These are phyloP conservation scores for Pocillopora damicornis DNA, from an alignment of 64 coral and sea anemone species.

Conservation along the genomic window DNA sequence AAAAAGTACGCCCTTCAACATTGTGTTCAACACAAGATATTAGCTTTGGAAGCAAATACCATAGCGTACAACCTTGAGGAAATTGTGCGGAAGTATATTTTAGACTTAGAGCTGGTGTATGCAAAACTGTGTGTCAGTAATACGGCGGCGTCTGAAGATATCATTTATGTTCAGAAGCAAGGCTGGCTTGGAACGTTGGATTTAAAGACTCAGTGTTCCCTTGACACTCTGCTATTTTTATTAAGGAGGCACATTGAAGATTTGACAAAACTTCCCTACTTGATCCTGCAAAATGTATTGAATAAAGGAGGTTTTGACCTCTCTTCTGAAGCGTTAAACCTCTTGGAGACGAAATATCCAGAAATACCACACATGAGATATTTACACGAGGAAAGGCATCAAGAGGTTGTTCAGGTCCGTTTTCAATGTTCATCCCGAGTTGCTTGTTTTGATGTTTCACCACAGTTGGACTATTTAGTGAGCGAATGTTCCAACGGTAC, in stretches of 20 bases:
- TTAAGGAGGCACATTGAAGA: not conserved
- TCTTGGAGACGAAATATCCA: not conserved
- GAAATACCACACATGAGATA: not conserved
- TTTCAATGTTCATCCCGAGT: not conserved
- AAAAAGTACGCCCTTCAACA: constrained; percentile 4
- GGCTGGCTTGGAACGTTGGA: not conserved
- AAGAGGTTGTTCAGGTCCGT: not conserved
- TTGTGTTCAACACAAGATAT: not conserved
- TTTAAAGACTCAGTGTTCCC: not conserved
- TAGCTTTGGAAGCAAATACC: not conserved
- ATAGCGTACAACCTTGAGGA: not conserved
- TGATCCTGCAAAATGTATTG: not conserved
- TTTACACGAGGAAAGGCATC: not conserved
- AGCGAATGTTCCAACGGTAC: constrained; percentile 14
- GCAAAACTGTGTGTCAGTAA: not conserved
- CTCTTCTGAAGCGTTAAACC: not conserved
- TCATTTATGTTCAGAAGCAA: not conserved
- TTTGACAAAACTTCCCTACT: not conserved
- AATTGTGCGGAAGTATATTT: not conserved
- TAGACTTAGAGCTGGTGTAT: constrained; percentile 1
- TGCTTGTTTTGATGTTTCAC: constrained; percentile 28
- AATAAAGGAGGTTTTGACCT: not conserved
- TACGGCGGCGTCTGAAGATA: not conserved
- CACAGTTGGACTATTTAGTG: constrained; percentile 11
- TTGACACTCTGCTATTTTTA: not conserved